Evolutionary conservation across 2,888 invertebrate species (phyloP).

Genomic region (Netelia fuscicornis): DNA sequence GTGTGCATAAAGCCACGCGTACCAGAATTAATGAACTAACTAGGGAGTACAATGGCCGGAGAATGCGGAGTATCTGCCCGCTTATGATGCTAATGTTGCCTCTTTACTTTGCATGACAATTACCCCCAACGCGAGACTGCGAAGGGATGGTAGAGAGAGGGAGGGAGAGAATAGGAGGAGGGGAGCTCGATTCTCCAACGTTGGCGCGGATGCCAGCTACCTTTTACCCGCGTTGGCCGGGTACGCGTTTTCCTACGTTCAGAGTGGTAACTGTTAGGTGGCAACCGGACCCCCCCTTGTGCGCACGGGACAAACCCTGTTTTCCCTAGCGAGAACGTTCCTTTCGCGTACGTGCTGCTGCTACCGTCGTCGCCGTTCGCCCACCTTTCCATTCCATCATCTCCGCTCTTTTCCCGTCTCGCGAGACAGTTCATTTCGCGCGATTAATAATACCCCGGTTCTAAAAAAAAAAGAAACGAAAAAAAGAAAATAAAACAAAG

Average conservation of each 20-base stretch:
- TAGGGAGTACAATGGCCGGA: conserved; percentile 79
- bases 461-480: neutral
- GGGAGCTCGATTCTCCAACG: conserved; percentile 22
- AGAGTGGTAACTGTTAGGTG: conserved; percentile 25
- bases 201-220: conserved; percentile 10
- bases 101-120: conserved; percentile 83
- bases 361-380: neutral
- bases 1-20: conserved; percentile 69
- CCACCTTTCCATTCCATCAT: conserved; percentile 47
- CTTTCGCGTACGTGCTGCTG: conserved; percentile 22
- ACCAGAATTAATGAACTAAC: conserved; percentile 82
- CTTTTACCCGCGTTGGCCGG: conserved; percentile 32
- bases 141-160: too few species aligned
- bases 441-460: neutral
- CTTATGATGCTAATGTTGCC: conserved; percentile 83
- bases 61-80: conserved; percentile 81
- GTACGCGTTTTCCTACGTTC: conserved; percentile 3
- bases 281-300: conserved; percentile 9
- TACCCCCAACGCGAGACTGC: conserved; percentile 70
- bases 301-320: conserved; percentile 13
- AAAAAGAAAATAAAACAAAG: too few species aligned
- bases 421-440: conserved; percentile 4
- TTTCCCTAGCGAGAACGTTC: conserved; percentile 16
- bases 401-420: conserved; percentile 36
- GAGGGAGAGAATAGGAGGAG: neutral